Evolutionary conservation across 2,113 vertebrate genomes (phyloP).

Genomic region (Calypte anna): DNA sequence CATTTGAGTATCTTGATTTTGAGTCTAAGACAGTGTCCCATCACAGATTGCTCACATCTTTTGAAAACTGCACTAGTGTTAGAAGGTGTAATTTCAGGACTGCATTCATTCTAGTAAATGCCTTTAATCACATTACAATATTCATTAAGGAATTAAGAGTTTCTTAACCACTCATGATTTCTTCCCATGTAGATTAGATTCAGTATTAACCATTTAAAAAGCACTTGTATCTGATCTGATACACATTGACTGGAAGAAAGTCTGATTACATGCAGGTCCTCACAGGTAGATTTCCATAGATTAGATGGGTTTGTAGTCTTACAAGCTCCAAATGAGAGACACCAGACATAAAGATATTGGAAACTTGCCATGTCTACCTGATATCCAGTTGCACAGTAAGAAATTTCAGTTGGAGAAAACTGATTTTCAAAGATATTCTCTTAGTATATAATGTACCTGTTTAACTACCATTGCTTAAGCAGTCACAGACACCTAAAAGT

Average conservation of each 20-base stretch:
- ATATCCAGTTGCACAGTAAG: neutral
- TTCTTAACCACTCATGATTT: neutral
- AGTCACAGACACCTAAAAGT: neutral
- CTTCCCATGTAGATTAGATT: neutral
- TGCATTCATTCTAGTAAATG: neutral
- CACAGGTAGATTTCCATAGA: neutral
- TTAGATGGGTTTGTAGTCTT: neutral
- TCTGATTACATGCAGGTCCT: neutral
- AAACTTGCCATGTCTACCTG: neutral
- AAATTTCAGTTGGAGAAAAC: neutral
- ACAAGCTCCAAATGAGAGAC: neutral
- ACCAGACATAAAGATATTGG: neutral
- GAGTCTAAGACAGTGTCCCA: neutral
- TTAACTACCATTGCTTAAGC: neutral
- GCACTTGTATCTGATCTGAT: accelerated
- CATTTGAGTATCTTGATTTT: neutral
- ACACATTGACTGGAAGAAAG: neutral
- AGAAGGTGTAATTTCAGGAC: neutral
- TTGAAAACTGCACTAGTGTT: neutral
- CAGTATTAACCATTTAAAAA: neutral
- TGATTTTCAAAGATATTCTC: neutral
- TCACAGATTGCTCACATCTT: accelerated
- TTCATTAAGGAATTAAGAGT: neutral
- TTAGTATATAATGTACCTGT: neutral
- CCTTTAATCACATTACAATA: neutral